Percentiles rank a stretch among this genome's conserved stretches.
Conservation (phyloP, 2,888 invertebrate species). For the Sericinus montela region DNA sequence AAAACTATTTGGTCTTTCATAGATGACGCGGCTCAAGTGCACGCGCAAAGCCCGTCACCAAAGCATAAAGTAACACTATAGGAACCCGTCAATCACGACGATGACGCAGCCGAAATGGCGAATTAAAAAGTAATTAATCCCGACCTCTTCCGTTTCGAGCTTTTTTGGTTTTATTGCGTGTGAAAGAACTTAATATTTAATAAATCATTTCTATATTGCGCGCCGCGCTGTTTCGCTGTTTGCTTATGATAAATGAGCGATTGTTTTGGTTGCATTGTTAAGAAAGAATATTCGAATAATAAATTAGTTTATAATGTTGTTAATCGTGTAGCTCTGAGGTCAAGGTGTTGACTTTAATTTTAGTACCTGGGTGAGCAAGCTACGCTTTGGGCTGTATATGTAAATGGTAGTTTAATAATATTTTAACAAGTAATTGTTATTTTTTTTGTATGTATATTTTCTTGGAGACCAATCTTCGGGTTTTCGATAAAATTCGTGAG, state of each 20-base stretch:
- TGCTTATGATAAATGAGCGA: conserved; percentile 35
- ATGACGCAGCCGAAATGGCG: conserved; percentile 62
- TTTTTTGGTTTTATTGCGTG: conserved; percentile 60
- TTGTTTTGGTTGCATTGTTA: conserved; percentile 24
- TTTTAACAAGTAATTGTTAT: no score
- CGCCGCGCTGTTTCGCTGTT: conserved; percentile 20
- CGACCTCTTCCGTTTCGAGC: conserved; percentile 44
- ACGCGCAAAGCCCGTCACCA: conserved; percentile 36
- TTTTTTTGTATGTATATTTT: no score
- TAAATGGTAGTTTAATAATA: no score
- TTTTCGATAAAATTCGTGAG: no score
- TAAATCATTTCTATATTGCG: conserved; percentile 44
- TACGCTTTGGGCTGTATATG: no score
- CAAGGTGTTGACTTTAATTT: no score
- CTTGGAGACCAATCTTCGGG: no score
- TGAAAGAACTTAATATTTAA: conserved; percentile 55
- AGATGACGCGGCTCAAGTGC: conserved; percentile 28
- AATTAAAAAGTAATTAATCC: conserved; percentile 72
- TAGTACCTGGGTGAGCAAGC: no score
- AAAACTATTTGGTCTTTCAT: no score
- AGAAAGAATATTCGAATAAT: conserved; percentile 5
- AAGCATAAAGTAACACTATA: no score
- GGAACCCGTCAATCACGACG: conserved; percentile 31
- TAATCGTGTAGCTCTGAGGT: no score
- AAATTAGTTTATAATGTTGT: neutral